Evolutionary conservation across 1,140 invertebrate species (phyloP).

Genomic region (Araneus ventricosus): DNA sequence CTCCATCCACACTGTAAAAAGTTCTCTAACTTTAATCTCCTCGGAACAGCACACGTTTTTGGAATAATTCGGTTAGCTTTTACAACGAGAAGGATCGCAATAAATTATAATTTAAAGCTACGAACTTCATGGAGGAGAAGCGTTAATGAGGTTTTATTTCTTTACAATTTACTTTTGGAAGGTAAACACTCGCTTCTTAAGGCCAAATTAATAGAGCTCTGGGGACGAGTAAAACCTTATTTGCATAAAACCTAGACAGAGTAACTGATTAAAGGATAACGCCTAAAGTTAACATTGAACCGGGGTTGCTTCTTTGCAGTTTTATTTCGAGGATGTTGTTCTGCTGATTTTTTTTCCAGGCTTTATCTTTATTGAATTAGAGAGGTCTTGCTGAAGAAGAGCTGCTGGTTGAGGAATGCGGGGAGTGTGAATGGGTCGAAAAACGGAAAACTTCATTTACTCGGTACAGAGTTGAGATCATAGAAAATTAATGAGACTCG

Average conservation of each 20-base stretch:
- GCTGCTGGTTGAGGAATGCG: neutral
- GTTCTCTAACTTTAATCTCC: no score
- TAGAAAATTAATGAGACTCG: neutral
- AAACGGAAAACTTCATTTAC: neutral
- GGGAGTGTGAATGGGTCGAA: neutral
- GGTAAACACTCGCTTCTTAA: neutral
- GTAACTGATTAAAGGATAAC: neutral
- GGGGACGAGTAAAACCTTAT: neutral
- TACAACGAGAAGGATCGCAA: neutral
- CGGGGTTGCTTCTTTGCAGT: neutral
- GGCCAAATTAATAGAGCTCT: neutral
- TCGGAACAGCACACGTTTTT: no score
- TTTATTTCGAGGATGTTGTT: neutral
- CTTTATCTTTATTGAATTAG: neutral
- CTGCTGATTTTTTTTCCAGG: neutral
- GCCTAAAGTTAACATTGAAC: neutral
- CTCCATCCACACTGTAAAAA: no score
- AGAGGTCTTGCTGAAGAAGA: no score
- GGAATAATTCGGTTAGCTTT: no score
- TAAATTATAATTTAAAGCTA: slow-evolving; percentile 5
- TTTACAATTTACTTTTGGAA: neutral
- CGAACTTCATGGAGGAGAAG: neutral
- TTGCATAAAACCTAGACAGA: neutral
- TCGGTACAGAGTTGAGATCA: neutral
- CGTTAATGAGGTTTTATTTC: neutral